Evolutionary conservation across 2,113 vertebrate species (phyloP).

Genomic region (Oreochromis spilurus): DNA sequence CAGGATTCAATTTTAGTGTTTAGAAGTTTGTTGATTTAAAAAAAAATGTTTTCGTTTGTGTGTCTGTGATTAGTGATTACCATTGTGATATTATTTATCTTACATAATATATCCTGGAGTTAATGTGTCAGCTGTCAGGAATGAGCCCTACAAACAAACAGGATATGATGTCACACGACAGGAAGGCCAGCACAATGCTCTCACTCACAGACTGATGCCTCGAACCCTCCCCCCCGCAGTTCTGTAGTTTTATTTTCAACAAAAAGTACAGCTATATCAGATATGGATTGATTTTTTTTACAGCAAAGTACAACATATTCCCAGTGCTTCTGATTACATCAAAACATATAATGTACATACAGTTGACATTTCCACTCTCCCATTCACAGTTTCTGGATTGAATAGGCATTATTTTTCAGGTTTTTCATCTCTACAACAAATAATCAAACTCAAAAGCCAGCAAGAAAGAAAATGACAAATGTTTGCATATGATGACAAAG

Average conservation of each 20-base stretch:
- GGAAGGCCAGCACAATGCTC: conserved; percentile 50
- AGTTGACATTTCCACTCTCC: conserved; percentile 67
- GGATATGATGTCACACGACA: conserved; percentile 44
- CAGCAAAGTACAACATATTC: conserved; percentile 74
- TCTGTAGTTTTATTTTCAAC: conserved; percentile 74
- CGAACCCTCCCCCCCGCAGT: conserved; percentile 9
- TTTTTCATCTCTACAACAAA: conserved; percentile 68
- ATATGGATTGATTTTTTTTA: conserved; percentile 70
- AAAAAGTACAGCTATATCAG: conserved; percentile 76
- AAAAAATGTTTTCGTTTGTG: neutral
- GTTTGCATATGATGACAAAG: conserved; percentile 62
- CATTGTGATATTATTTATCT: neutral
- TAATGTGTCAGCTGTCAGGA: conserved; percentile 18
- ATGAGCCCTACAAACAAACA: conserved; percentile 25
- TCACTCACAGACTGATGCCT: conserved; percentile 23
- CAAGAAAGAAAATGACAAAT: conserved; percentile 55
- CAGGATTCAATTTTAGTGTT: neutral
- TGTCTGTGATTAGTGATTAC: neutral
- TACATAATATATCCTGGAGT: neutral
- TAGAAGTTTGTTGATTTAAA: neutral
- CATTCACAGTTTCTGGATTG: conserved; percentile 76
- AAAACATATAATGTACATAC: conserved; percentile 76
- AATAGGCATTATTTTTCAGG: conserved; percentile 69
- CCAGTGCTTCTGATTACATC: conserved; percentile 74
- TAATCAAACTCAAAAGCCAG: conserved; percentile 64